Evolutionary conservation across 2,113 vertebrate species (phyloP).

Genomic region (Cervus canadensis): DNA sequence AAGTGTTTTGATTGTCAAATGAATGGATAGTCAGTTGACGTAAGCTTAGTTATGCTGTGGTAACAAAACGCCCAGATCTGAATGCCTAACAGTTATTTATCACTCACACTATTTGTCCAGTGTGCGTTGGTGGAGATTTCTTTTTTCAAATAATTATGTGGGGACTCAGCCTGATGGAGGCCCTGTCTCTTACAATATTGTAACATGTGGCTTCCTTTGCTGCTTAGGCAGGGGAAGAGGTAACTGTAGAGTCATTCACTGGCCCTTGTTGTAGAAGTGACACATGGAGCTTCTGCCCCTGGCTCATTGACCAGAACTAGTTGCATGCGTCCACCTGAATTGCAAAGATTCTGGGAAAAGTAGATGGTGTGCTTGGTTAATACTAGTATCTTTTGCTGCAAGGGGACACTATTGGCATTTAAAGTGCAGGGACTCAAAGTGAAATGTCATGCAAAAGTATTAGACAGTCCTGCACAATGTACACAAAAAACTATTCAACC

Average conservation of each 20-base stretch:
- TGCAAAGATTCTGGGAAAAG: neutral
- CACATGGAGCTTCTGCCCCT: neutral
- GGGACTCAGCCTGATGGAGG: neutral
- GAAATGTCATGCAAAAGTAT: neutral
- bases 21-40: neutral
- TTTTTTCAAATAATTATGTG: neutral
- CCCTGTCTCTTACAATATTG: neutral
- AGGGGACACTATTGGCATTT: neutral
- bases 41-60: neutral
- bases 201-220: neutral
- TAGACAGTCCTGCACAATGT: neutral
- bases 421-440: neutral
- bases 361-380: neutral
- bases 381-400: neutral
- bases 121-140: neutral
- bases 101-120: neutral
- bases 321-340: neutral
- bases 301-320: neutral
- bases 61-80: neutral
- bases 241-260: neutral
- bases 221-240: neutral
- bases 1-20: neutral
- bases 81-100: neutral
- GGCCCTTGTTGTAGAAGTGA: neutral
- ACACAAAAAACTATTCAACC: neutral